Evolutionary conservation across 2,113 vertebrate species (phyloP).

Genomic region (Chascanopsetta lugubris): DNA sequence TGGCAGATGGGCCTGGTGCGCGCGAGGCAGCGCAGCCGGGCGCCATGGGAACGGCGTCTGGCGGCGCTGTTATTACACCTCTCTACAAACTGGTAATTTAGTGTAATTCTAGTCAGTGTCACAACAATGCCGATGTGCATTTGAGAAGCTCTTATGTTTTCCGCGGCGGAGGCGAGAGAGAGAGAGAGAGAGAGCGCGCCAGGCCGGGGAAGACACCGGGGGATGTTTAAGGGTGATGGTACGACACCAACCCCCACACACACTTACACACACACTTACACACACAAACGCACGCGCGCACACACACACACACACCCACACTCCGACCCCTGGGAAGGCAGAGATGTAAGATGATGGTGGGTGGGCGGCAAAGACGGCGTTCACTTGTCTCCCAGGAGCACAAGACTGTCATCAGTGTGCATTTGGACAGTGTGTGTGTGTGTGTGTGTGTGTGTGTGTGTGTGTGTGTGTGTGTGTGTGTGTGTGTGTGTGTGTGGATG

Average conservation of each 20-base stretch:
- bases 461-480: background rate
- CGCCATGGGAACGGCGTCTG: constrained; percentile 48
- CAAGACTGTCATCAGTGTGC: constrained; percentile 30
- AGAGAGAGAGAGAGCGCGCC: constrained; percentile 17
- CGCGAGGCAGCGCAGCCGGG: constrained; percentile 19
- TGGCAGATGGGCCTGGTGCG: constrained; percentile 34
- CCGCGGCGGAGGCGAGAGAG: constrained; percentile 8
- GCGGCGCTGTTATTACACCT: constrained; percentile 54
- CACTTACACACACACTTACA: too few species aligned
- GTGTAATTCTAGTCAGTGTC: constrained; percentile 64
- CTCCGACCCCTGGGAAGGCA: constrained; percentile 43
- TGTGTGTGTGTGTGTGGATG: constrained; percentile 12
- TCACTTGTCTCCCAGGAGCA: constrained; percentile 48
- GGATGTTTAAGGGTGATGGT: too few species aligned
- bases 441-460: background rate
- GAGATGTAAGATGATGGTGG: constrained; percentile 26
- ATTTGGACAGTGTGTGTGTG: constrained; percentile 6
- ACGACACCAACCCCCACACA: too few species aligned
- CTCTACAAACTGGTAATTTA: constrained; percentile 56
- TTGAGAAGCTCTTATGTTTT: constrained; percentile 54
- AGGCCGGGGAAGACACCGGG: too few species aligned
- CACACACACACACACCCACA: too few species aligned
- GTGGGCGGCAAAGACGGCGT: constrained; percentile 31
- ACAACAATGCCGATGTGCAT: constrained; percentile 53
- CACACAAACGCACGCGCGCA: too few species aligned